These are phyloP conservation scores for Mystacides longicornis DNA, from an alignment of 2,888 invertebrate genomes.

Conservation along the genomic window DNA sequence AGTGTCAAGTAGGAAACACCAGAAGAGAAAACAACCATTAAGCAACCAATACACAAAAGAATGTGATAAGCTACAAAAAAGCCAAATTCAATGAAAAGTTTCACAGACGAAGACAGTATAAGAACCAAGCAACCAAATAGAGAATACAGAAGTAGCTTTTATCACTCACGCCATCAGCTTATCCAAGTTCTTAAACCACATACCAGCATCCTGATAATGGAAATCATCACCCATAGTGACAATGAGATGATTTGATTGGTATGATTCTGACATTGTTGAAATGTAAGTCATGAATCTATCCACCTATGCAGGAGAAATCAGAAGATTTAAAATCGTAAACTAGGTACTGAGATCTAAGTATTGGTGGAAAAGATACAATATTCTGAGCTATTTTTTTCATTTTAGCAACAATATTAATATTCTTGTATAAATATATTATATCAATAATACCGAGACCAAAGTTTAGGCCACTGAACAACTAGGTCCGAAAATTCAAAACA, in stretches of 20 bases:
- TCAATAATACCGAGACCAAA: too few relatives aligned
- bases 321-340: not conserved
- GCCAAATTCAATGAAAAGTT: not conserved
- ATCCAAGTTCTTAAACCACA: slow-evolving; percentile 83
- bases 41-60: not conserved
- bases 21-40: too few relatives aligned
- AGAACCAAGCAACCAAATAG: too few relatives aligned
- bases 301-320: slow-evolving; percentile 39
- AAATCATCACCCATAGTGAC: slow-evolving; percentile 93
- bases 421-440: too few relatives aligned
- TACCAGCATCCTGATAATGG: slow-evolving; percentile 66
- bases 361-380: too few relatives aligned
- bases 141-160: not conserved
- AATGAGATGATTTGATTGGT: slow-evolving; percentile 65
- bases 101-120: not conserved
- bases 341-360: too few relatives aligned
- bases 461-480: too few relatives aligned
- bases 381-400: too few relatives aligned
- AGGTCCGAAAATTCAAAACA: too few relatives aligned
- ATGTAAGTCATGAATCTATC: slow-evolving; percentile 50
- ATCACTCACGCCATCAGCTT: slow-evolving; percentile 72
- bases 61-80: not conserved
- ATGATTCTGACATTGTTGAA: slow-evolving; percentile 45
- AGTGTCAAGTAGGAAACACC: too few relatives aligned
- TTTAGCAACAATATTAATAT: too few relatives aligned